A percentile compares a stretch with the other conserved stretches of the same genome.
Evolutionary conservation across 2,888 invertebrate species (phyloP).

Genomic region (Platynereis dumerilii): DNA sequence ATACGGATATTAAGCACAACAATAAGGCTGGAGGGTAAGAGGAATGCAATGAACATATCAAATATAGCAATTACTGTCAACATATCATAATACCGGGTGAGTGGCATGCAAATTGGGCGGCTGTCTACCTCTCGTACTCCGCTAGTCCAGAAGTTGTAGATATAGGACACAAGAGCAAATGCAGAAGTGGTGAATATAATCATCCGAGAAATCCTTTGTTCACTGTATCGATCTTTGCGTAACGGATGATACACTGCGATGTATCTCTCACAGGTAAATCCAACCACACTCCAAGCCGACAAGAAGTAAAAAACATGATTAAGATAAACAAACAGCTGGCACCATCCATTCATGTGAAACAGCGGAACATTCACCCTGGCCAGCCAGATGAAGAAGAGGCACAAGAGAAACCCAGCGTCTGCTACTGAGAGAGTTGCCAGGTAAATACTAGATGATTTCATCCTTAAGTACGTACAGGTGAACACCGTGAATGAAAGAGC

Average conservation of each 20-base stretch:
- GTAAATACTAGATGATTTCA: conserved; percentile 80
- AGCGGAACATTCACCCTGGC: conserved; percentile 43
- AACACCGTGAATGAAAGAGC: conserved; percentile 77
- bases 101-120: conserved; percentile 23
- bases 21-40: conserved; percentile 24
- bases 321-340: conserved; percentile 76
- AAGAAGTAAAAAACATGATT: conserved; percentile 61
- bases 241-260: conserved; percentile 31
- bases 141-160: conserved; percentile 22
- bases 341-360: conserved; percentile 68
- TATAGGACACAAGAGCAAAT: conserved; percentile 15
- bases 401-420: conserved; percentile 78
- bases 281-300: conserved; percentile 23
- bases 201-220: conserved; percentile 7
- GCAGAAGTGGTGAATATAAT: conserved; percentile 18
- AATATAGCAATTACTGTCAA: conserved; percentile 17
- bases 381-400: conserved; percentile 67
- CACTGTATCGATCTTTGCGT: conserved; percentile 28
- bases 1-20: conserved; percentile 28
- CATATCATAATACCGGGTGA: conserved; percentile 22
- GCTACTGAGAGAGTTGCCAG: conserved; percentile 79
- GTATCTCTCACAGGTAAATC: conserved; percentile 32
- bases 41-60: conserved; percentile 18
- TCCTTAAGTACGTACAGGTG: conserved; percentile 73
- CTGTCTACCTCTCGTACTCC: conserved; percentile 17